Evolutionary conservation across 2,888 invertebrate genomes (phyloP).

Genomic region (Amblyjoppa proteus): DNA sequence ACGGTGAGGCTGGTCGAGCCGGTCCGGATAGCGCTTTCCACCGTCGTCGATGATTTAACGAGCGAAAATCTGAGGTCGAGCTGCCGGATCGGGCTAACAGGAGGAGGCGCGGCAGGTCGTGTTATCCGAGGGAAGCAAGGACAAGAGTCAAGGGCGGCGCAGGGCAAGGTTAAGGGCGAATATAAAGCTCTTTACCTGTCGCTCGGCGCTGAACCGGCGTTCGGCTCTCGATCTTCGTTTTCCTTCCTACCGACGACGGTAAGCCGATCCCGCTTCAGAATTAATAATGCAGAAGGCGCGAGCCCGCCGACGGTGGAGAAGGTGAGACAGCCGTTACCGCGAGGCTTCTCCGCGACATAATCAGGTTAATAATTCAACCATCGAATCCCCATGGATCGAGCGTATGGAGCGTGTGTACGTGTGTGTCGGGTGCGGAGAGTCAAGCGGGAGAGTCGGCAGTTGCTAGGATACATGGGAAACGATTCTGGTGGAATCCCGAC

Average conservation of each 20-base stretch:
- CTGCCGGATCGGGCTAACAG: conserved; percentile 22
- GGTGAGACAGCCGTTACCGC: conserved; percentile 66
- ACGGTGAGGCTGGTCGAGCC: neutral
- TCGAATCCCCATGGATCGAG: conserved; percentile 64
- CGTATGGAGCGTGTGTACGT: neutral
- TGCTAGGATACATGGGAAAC: conserved; percentile 48
- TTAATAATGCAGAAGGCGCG: conserved; percentile 66
- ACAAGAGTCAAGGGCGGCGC: conserved; percentile 41
- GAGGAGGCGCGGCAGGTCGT: neutral
- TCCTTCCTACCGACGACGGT: conserved; percentile 44
- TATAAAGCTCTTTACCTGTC: conserved; percentile 10
- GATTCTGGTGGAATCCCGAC: neutral
- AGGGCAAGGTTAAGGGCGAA: conserved; percentile 33
- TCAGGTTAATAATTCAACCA: conserved; percentile 78
- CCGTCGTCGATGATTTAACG: conserved; percentile 58
- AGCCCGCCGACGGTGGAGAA: conserved; percentile 37
- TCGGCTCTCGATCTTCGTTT: conserved; percentile 42
- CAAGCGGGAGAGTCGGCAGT: conserved; percentile 72
- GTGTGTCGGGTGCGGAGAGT: conserved; percentile 14
- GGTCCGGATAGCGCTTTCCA: neutral
- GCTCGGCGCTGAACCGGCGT: neutral
- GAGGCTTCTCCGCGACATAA: conserved; percentile 72
- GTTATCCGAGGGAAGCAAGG: neutral
- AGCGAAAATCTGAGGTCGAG: conserved; percentile 56
- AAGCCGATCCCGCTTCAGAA: conserved; percentile 44